Conservation (phyloP, 2,113 vertebrate genomes). For the Mormoops blainvillei region DNA sequence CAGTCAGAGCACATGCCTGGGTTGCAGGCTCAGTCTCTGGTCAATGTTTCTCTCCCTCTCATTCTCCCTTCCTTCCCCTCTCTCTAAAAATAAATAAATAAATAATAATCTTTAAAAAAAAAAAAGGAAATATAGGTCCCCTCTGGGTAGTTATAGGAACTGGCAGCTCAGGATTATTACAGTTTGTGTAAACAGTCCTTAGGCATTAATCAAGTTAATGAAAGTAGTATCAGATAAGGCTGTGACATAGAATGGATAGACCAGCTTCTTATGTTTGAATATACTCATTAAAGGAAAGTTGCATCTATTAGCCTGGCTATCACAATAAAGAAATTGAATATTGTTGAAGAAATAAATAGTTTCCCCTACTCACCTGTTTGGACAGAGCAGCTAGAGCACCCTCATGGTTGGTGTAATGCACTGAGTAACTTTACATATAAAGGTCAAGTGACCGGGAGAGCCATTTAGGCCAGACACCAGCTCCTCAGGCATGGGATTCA, state of each 20-base stretch:
- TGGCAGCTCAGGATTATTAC: neutral
- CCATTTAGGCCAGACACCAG: neutral
- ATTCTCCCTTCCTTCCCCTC: too few relatives aligned
- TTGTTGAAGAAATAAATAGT: slow-evolving; percentile 15
- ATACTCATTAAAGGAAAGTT: slow-evolving; percentile 34
- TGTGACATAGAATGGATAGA: neutral
- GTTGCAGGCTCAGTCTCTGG: too few relatives aligned
- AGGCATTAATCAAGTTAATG: slow-evolving; percentile 44
- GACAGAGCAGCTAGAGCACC: neutral
- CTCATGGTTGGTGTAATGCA: neutral
- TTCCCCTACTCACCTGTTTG: neutral
- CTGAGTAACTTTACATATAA: neutral
- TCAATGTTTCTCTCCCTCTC: too few relatives aligned
- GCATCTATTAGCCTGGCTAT: neutral
- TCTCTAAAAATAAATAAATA: too few relatives aligned
- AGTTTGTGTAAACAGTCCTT: neutral
- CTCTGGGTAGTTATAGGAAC: slow-evolving; percentile 5
- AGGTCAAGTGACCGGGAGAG: neutral
- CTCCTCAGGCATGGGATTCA: neutral
- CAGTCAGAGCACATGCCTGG: too few relatives aligned
- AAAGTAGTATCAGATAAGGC: slow-evolving; percentile 41
- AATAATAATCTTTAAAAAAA: too few relatives aligned
- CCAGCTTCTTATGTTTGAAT: slow-evolving; percentile 19
- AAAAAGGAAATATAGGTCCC: neutral
- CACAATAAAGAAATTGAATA: neutral